These are phyloP conservation scores for Hyaena hyaena DNA, from an alignment of 2,113 vertebrate species.

Conservation along the genomic window DNA sequence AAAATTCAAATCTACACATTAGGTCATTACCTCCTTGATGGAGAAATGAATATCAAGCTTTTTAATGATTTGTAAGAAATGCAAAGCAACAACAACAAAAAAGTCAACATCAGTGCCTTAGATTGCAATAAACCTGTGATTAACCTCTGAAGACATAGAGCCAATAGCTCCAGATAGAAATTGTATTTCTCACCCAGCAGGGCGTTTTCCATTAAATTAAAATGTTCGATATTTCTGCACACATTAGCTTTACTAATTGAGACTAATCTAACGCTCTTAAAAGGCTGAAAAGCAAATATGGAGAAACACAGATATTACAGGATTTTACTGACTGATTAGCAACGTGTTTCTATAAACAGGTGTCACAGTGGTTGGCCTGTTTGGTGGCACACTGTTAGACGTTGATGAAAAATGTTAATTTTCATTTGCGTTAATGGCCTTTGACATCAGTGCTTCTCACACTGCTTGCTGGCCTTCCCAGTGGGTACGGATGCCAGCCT, in stretches of 20 bases:
- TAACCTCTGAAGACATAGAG: constrained; percentile 46
- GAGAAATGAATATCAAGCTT: background rate
- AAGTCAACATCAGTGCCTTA: background rate
- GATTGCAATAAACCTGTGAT: constrained; percentile 1
- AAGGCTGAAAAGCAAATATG: constrained; percentile 80
- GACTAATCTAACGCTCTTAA: constrained; percentile 76
- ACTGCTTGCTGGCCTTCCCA: constrained; percentile 7
- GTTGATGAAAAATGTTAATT: constrained; percentile 86
- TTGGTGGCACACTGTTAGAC: constrained; percentile 79
- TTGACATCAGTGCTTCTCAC: constrained; percentile 65
- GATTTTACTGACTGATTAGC: constrained; percentile 84
- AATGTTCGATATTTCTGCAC: constrained; percentile 78
- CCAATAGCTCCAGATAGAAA: constrained; percentile 50
- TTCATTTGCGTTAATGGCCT: constrained; percentile 84
- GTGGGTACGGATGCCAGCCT: background rate
- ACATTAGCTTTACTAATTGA: constrained; percentile 79
- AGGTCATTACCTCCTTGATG: background rate
- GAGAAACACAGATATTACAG: constrained; percentile 65
- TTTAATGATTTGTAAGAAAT: constrained; percentile 29
- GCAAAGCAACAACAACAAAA: background rate
- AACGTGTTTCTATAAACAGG: constrained; percentile 85
- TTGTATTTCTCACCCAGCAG: constrained; percentile 33
- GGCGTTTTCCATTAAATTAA: constrained; percentile 80
- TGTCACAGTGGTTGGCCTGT: constrained; percentile 81
- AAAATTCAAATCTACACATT: constrained; percentile 29